Evolutionary conservation across 1,140 invertebrate genomes (phyloP).

Genomic region (Tetraneura akinire): DNA sequence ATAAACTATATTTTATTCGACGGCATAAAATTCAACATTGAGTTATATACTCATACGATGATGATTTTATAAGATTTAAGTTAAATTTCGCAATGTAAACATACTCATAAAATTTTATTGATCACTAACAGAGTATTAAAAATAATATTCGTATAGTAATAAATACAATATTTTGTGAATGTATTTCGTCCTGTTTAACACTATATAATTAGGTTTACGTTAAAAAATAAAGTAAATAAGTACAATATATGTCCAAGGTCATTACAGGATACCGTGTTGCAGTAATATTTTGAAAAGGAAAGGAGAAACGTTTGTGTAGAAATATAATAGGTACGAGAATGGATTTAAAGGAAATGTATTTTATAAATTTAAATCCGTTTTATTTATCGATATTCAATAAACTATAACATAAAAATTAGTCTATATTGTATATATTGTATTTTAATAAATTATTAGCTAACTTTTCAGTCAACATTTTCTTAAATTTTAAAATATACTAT

Average conservation of each 20-base stretch:
- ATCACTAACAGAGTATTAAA: not conserved
- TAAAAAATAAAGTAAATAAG: not conserved
- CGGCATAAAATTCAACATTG: too few species aligned
- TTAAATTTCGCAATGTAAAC: not conserved
- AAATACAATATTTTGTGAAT: not conserved
- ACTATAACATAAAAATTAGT: too few species aligned
- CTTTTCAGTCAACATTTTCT: too few species aligned
- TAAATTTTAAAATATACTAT: too few species aligned
- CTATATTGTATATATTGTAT: too few species aligned
- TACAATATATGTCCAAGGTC: not conserved
- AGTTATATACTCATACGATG: too few species aligned
- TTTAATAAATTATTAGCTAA: too few species aligned
- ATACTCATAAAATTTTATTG: slow-evolving; percentile 17
- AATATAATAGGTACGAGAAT: not conserved
- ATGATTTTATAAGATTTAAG: not conserved
- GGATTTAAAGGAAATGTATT: not conserved
- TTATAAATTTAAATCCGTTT: too few species aligned
- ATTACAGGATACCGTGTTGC: not conserved
- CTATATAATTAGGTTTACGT: not conserved
- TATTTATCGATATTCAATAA: too few species aligned
- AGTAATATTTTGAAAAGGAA: not conserved
- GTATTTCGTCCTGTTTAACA: not conserved
- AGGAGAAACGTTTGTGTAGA: not conserved
- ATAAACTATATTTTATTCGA: not conserved
- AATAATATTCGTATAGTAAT: not conserved